phyloP scores from a whole-genome alignment of 2,888 invertebrate genomes.

The Acanthopleura granulata region DNA sequence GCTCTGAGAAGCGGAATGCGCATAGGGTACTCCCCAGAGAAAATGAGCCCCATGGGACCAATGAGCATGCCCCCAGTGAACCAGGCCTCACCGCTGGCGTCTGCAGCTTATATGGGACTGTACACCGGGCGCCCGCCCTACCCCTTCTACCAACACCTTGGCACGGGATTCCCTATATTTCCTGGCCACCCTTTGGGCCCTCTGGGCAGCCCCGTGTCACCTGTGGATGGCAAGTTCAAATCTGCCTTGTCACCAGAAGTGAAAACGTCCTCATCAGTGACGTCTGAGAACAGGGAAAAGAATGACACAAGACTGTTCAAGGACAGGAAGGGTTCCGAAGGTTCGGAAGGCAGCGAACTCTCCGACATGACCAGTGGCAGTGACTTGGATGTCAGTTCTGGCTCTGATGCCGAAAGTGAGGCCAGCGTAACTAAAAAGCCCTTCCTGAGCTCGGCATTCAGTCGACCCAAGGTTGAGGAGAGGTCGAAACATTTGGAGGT shows the following conservation, averaged over 20 bases:
- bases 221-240: slow-evolving; percentile 11
- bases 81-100: slow-evolving; percentile 36
- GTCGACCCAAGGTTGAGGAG: not conserved
- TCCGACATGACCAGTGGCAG: slow-evolving; percentile 45
- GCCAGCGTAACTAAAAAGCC: slow-evolving; percentile 32
- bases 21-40: slow-evolving; percentile 40
- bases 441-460: not conserved
- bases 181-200: slow-evolving; percentile 32
- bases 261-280: slow-evolving; percentile 21
- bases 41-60: slow-evolving; percentile 27
- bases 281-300: slow-evolving; percentile 3
- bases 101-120: slow-evolving; percentile 51
- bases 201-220: slow-evolving; percentile 29
- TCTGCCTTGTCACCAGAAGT: slow-evolving; percentile 29
- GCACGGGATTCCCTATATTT: slow-evolving; percentile 40
- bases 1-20: slow-evolving; percentile 62
- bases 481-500: slow-evolving; percentile 22
- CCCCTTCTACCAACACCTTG: slow-evolving; percentile 56
- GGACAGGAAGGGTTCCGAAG: slow-evolving; percentile 18
- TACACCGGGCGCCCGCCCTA: slow-evolving; percentile 51
- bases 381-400: slow-evolving; percentile 45
- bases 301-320: not conserved
- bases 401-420: slow-evolving; percentile 55
- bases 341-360: slow-evolving; percentile 30
- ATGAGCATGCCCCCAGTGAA: slow-evolving; percentile 24